Conservation (phyloP, 2,113 vertebrate genomes). For the Mustela lutreola region DNA sequence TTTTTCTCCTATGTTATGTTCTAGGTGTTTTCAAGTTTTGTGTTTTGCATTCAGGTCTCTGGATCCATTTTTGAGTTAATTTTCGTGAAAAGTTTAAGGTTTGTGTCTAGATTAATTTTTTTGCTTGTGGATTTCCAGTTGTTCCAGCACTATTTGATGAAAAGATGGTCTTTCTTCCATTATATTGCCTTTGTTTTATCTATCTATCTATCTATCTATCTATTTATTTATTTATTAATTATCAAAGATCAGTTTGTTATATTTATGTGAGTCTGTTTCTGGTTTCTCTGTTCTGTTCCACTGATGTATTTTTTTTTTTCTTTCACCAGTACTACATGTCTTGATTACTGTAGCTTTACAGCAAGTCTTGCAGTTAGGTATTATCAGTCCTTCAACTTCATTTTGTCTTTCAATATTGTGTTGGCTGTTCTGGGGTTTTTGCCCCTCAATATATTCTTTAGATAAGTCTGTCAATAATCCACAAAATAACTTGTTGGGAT, state of each 20-base stretch:
- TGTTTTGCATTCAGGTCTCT: neutral
- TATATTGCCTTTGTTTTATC: neutral
- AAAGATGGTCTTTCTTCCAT: neutral
- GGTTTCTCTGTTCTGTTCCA: neutral
- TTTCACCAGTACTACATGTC: neutral
- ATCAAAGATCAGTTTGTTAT: neutral
- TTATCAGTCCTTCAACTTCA: neutral
- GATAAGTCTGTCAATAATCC: neutral
- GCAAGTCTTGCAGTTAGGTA: neutral
- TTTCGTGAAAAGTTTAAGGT: neutral
- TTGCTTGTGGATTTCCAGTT: neutral
- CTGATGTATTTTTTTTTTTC: neutral
- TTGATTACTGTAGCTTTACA: neutral
- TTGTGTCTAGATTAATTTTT: neutral
- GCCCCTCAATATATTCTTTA: neutral
- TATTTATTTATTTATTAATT: neutral
- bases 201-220: too few relatives aligned
- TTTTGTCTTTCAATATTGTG: neutral
- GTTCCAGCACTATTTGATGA: neutral
- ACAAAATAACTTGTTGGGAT: conserved; percentile 5
- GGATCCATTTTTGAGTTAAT: neutral
- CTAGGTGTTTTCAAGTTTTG: neutral
- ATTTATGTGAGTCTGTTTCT: neutral
- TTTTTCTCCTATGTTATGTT: neutral
- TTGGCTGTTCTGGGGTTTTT: neutral